Percentiles rank a stretch among this genome's conserved stretches.
phyloP scores from a whole-genome alignment of 2,797 vertebrate genomes.

The Pantherophis alleghaniensis region DNA sequence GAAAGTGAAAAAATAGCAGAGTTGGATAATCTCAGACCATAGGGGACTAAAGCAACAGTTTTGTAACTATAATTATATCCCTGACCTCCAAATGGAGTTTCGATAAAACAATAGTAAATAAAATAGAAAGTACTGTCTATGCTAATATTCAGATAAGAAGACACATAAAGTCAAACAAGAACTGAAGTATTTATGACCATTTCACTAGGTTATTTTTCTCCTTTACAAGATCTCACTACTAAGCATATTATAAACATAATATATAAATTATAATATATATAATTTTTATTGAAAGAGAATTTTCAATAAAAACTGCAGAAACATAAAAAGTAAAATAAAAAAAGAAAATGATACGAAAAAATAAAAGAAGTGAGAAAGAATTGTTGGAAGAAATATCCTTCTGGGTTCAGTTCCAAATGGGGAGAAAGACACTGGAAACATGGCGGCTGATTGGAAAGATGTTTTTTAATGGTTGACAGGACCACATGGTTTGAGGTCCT shows the following conservation, averaged over 20 bases:
- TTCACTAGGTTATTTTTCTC: neutral
- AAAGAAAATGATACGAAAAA: neutral
- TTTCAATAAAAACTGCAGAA: neutral
- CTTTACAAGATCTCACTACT: neutral
- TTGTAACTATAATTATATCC: neutral
- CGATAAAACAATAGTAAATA: neutral
- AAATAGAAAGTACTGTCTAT: neutral
- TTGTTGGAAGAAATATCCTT: too few species aligned
- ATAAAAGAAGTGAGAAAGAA: neutral
- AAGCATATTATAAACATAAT: neutral
- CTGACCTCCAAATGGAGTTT: neutral
- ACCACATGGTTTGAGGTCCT: too few species aligned
- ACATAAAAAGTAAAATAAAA: neutral
- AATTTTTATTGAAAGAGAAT: neutral
- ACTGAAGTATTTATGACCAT: neutral
- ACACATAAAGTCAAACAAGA: neutral
- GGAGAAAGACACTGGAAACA: too few species aligned
- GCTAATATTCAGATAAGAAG: neutral
- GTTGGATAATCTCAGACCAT: neutral
- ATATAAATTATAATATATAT: neutral
- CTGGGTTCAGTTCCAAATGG: too few species aligned
- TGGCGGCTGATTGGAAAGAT: too few species aligned
- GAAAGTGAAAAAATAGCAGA: neutral
- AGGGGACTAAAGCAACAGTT: neutral
- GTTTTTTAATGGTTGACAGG: too few species aligned